Evolutionary conservation across 2,797 vertebrate genomes (phyloP).

Genomic region (Coluber constrictor): DNA sequence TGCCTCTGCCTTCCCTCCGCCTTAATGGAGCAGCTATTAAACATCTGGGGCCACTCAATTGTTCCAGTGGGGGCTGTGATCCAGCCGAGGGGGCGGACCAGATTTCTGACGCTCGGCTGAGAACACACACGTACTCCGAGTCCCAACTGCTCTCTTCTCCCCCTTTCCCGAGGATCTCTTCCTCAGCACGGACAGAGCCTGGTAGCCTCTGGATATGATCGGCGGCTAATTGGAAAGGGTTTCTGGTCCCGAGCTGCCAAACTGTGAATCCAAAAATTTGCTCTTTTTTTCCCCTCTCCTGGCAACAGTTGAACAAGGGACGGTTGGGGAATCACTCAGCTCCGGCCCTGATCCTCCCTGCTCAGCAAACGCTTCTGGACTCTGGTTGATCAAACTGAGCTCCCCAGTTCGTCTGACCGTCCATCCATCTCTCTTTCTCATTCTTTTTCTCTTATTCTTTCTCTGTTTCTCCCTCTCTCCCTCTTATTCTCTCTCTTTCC

Average conservation of each 20-base stretch:
- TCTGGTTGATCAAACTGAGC: neutral
- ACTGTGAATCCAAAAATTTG: neutral
- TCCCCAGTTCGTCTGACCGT: neutral
- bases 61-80: neutral
- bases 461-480: no score
- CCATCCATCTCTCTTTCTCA: no score
- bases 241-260: neutral
- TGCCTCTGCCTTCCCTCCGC: neutral
- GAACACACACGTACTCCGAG: neutral
- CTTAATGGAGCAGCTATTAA: conserved; percentile 40
- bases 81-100: neutral
- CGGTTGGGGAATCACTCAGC: neutral
- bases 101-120: neutral
- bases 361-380: neutral
- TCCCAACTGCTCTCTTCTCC: neutral
- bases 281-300: rapidly evolving
- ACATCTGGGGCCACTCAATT: conserved; percentile 38
- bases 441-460: neutral
- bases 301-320: neutral
- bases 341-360: neutral
- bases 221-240: neutral
- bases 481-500: neutral
- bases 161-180: neutral
- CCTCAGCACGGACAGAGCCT: neutral
- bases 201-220: neutral